phyloP scores from a whole-genome alignment of 2,888 invertebrate species.

The Dusona sp. region DNA sequence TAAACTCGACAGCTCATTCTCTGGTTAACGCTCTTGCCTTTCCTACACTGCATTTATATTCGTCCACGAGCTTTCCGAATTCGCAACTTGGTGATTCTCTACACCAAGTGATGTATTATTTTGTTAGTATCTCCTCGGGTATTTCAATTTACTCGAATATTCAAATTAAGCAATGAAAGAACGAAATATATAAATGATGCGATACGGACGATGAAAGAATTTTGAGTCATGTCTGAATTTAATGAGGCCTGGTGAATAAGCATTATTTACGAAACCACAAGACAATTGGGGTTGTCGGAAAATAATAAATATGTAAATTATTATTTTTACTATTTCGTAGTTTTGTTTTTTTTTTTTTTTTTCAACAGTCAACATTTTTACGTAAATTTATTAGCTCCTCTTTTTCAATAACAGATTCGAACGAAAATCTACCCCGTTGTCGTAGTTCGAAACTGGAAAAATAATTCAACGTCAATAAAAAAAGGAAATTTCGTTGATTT shows the following conservation, averaged over 20 bases:
- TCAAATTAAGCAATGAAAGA: not conserved
- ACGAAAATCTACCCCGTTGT: too few relatives aligned
- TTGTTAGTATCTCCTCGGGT: not conserved
- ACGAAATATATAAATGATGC: not conserved
- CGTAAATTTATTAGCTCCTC: not conserved
- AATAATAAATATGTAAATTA: not conserved
- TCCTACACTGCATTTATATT: slow-evolving; percentile 42
- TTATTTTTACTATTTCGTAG: not conserved
- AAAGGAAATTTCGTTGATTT: not conserved
- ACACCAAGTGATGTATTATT: not conserved
- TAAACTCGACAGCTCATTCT: slow-evolving; percentile 79
- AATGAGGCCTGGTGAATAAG: not conserved
- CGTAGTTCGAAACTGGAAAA: not conserved
- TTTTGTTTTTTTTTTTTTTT: too few relatives aligned
- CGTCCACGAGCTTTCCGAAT: slow-evolving; percentile 32
- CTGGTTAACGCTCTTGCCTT: slow-evolving; percentile 63
- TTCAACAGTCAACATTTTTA: not conserved
- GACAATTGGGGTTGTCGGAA: too few relatives aligned
- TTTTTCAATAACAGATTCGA: not conserved
- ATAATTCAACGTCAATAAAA: not conserved
- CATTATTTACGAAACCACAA: too few relatives aligned
- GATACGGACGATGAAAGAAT: not conserved
- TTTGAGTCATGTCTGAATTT: not conserved
- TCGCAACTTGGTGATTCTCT: not conserved
- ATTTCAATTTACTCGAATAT: not conserved